A percentile compares a stretch with the other conserved stretches of the same genome.
Evolutionary conservation across 2,888 invertebrate species (phyloP).

Genomic region (Luperina nickerlii): DNA sequence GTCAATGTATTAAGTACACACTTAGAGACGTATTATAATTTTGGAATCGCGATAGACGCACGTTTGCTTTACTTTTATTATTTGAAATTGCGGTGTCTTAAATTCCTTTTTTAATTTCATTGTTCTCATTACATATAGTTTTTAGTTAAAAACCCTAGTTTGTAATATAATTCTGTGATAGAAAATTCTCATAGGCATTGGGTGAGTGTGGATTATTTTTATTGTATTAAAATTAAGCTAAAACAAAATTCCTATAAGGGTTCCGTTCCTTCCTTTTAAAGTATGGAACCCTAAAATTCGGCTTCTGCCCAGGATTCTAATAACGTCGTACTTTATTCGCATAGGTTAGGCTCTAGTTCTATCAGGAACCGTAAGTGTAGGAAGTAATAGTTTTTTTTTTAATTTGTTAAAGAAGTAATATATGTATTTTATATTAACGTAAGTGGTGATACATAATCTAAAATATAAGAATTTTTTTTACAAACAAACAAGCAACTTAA

Average conservation of each 20-base stretch:
- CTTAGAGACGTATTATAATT: neutral
- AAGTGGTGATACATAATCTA: neutral
- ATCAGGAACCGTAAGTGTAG: neutral
- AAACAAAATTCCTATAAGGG: neutral
- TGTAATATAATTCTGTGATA: neutral
- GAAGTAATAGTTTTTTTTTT: neutral
- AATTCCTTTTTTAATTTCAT: neutral
- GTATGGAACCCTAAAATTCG: neutral
- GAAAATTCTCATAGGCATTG: too few relatives aligned
- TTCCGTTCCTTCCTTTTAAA: neutral
- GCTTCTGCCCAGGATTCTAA: neutral
- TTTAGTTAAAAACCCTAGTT: neutral
- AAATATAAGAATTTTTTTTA: neutral
- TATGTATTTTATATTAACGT: neutral
- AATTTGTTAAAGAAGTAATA: neutral
- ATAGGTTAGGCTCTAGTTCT: neutral
- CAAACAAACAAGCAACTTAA: neutral
- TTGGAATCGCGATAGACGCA: too few relatives aligned
- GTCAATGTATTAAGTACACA: neutral
- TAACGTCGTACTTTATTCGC: neutral
- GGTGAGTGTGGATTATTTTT: neutral
- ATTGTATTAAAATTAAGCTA: too few relatives aligned
- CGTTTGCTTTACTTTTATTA: neutral
- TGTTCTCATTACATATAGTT: neutral
- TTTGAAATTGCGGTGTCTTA: neutral